Base-by-base conservation (phyloP, 2,888 invertebrate species). In the Pseudeuparius sepicola region DNA sequence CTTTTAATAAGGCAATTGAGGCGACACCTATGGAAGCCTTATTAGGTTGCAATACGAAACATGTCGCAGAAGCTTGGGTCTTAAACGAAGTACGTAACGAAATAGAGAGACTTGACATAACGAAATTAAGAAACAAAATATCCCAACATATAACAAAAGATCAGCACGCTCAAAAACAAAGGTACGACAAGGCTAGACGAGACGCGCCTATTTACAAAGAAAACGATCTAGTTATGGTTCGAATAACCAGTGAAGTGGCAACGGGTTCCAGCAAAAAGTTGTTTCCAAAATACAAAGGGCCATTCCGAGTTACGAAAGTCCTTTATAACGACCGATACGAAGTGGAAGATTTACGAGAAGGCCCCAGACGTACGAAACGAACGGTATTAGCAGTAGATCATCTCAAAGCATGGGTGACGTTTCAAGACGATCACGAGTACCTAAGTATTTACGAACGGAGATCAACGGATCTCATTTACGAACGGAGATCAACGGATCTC, bases 1-100 rank as follows among this genome's bases (percentile, higher is more conserved):
- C 32, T 2, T 12, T 31, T 18, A 46, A 47, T 20, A 42, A 40
- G 25, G 34, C 31, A 10, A 43, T 43, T 5, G 39, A 36, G n/a
- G 12, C 30, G 5, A 39, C 45, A 10, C 44, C 45, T 7, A 34
- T 37, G 14, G 39, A 47, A 35, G 40, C 39, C 10, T 31, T 50
- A 7, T 25, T 37, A 16, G 47, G 48, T n/a, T 42, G 11, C n/a
- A n/a, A n/a, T n/a, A n/a, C n/a, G n/a, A n/a, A n/a, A n/a, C n/a
- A n/a, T n/a, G n/a, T n/a, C n/a, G n/a, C n/a, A n/a, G 42, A 46
- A 12, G 40, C 40, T 9, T 10, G 28, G 4, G 10, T 44, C 6
- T 12, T 44, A 34, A 38, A 36, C 17, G 24, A 34, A 11, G 9
- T 42, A 6, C 13, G 37, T 2, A 26, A 32, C 18, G 26, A 25